Percentiles rank a stretch among this genome's conserved stretches.
These are phyloP conservation scores for Yasuhikotakia modesta DNA, from an alignment of 2,797 vertebrate species.

Conservation along the genomic window DNA sequence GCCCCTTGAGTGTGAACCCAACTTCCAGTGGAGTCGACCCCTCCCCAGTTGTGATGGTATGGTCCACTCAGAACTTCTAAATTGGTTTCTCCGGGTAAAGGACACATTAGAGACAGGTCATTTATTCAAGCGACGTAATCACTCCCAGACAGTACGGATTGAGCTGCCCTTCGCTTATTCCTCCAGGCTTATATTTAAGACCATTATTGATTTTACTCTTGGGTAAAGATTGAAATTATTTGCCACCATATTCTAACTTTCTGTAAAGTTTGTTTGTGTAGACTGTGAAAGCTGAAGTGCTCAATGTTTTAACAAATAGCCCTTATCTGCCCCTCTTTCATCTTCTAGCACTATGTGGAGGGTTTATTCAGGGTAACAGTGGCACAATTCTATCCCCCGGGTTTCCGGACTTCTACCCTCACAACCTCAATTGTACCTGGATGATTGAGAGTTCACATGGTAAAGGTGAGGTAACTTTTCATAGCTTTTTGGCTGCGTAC, in stretches of 20 bases:
- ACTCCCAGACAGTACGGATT: slow-evolving; percentile 39
- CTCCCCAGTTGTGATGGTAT: slow-evolving; percentile 97
- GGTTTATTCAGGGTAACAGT: slow-evolving; percentile 91
- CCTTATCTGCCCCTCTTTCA: slow-evolving; percentile 50
- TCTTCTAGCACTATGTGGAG: slow-evolving; percentile 89
- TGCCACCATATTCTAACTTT: slow-evolving; percentile 59
- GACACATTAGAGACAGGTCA: slow-evolving; percentile 51
- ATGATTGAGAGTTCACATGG: slow-evolving; percentile 95
- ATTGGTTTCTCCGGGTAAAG: slow-evolving; percentile 28
- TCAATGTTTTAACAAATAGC: slow-evolving; percentile 43
- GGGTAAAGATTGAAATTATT: slow-evolving; percentile 67
- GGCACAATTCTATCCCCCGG: slow-evolving; percentile 96
- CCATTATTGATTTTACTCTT: slow-evolving; percentile 70
- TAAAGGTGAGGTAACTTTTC: slow-evolving; percentile 83
- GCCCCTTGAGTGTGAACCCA: slow-evolving; percentile 95
- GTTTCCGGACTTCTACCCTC: slow-evolving; percentile 98
- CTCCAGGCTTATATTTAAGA: slow-evolving; percentile 67
- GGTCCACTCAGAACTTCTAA: slow-evolving; percentile 36
- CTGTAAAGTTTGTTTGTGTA: slow-evolving; percentile 64
- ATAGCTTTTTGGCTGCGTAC: not conserved
- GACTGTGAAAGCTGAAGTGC: slow-evolving; percentile 57
- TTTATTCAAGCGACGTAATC: slow-evolving; percentile 41
- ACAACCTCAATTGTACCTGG: slow-evolving; percentile 99
- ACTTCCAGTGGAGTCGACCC: slow-evolving; percentile 97
- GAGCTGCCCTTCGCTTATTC: slow-evolving; percentile 51